Evolutionary conservation across 2,888 invertebrate species (phyloP).

Genomic region (Zhengitettix transpicula): DNA sequence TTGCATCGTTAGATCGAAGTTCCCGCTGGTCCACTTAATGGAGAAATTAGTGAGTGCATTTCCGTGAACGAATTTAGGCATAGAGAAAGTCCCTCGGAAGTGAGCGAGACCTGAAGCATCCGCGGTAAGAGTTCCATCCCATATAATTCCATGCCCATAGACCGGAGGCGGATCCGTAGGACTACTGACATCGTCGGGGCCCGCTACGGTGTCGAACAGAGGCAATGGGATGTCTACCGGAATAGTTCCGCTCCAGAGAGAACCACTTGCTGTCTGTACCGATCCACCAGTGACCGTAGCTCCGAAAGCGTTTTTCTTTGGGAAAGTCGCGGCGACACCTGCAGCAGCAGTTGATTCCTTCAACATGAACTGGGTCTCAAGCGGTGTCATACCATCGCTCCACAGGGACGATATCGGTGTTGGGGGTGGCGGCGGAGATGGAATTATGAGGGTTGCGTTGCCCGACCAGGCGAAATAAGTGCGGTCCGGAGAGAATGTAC

Average conservation of each 20-base stretch:
- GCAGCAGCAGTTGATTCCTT: background rate
- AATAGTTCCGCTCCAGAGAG: slow-evolving; percentile 8
- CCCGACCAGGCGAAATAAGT: slow-evolving; percentile 7
- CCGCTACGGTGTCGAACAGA: slow-evolving; percentile 2
- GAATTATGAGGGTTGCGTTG: background rate
- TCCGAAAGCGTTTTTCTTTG: background rate
- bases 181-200: background rate
- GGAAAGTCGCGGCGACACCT: background rate
- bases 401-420: background rate
- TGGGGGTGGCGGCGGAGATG: background rate
- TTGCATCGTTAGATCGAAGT: background rate
- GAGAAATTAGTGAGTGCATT: background rate
- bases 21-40: background rate
- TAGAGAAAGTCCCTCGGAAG: background rate
- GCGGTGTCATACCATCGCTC: background rate
- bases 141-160: background rate
- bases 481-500: slow-evolving; percentile 10
- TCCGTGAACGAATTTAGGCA: background rate
- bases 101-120: background rate
- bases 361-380: background rate
- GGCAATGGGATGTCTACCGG: slow-evolving; percentile 9
- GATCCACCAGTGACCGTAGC: background rate
- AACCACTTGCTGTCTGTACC: no score
- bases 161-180: background rate
- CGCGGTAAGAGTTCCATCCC: background rate